Evolutionary conservation across 1,140 invertebrate species (phyloP).

Genomic region (Schlechtendalia chinensis): DNA sequence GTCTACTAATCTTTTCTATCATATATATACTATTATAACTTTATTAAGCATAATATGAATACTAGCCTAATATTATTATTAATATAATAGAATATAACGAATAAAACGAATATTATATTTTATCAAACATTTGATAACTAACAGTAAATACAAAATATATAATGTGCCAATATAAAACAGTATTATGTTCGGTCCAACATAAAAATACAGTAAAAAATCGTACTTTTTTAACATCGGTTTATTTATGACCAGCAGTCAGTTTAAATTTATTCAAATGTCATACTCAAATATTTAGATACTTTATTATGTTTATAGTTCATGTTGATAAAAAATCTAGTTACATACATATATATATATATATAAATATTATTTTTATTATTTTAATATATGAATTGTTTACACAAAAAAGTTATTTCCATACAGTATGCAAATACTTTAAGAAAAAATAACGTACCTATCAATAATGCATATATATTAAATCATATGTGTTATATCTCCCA

Average conservation of each 20-base stretch:
- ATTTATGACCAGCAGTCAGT: neutral
- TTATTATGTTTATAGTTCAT: neutral
- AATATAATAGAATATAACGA: too few relatives aligned
- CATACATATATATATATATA: neutral
- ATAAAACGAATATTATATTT: too few relatives aligned
- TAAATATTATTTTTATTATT: neutral
- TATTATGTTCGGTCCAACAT: neutral
- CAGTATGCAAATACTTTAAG: neutral
- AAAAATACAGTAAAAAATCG: neutral
- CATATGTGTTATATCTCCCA: neutral
- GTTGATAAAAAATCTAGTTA: neutral
- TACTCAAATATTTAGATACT: neutral
- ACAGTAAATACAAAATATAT: neutral
- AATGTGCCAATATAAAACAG: neutral
- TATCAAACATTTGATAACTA: too few relatives aligned
- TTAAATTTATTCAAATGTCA: neutral
- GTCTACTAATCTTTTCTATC: too few relatives aligned
- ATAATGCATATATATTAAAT: too few relatives aligned
- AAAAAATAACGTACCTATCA: neutral
- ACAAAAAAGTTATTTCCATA: neutral
- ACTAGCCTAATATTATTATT: too few relatives aligned
- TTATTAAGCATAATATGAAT: too few relatives aligned
- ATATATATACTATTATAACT: too few relatives aligned
- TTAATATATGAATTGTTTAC: neutral
- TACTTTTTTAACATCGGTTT: neutral